Evolutionary conservation across 2,888 invertebrate species (phyloP), one percentile per base, ranked within the genome.

Genomic region (Heliconius sara): DNA sequence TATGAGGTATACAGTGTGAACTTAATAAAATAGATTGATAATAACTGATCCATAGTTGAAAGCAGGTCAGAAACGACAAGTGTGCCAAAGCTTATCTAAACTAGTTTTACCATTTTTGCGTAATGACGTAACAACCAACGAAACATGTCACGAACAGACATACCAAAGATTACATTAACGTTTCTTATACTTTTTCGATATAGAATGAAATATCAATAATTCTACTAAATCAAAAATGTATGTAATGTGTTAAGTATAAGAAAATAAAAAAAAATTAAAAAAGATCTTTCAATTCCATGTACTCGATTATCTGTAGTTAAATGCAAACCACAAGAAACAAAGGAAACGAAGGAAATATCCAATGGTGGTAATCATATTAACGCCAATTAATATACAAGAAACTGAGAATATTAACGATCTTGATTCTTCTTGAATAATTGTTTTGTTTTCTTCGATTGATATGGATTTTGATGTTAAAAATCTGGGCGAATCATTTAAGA

Each of bases 301-400:
- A 68, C 22, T 43, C 13, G 16, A n/a, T 25, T 25, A 43, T 25
- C 25, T 25, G 25, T 2, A 70, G 39, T 43, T 25, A 25, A 13
- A 34, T 71, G 39, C 13, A 3, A 73, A 72, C 22, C 6, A 73
- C 34, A n/a, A 73, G 39, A 73, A 39, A 39, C 60, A 65, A 73
- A 73, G 39, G 22, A 74, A 74, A n/a, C 39, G 16, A 19, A 60
- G 73, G 34, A 73, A 75, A 47, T 67, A 65, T 72, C 65, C 63
- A 34, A 63, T 25, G 9, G n/a, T 27, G 34, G 34, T 73, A 60
- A 34, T 60, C 22, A 73, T 73, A 68, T 68, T 79, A 79, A 47
- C 67, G 47, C 74, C 75, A 75, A 79, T 70, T 25, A 63, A 43
- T 79, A 60, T 30, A 67, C n/a, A 75, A 66, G 13, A 16, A 68